These are phyloP conservation scores for Phrynocephalus guinanensis DNA, from an alignment of 2,797 vertebrate species.

Conservation along the genomic window DNA sequence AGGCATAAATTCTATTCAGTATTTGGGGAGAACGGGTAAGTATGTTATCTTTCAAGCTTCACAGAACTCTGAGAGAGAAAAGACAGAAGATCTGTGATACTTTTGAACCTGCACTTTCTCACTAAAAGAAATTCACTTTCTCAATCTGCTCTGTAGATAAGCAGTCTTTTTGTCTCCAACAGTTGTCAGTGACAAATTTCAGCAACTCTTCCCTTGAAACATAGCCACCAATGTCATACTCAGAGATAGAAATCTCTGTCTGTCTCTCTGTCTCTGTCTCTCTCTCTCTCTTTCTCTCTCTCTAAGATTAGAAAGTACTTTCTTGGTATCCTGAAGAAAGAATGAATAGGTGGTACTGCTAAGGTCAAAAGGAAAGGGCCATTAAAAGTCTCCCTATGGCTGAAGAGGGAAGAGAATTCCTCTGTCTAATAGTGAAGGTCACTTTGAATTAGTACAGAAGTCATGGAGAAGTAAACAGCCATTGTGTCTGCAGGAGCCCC, in stretches of 20 bases:
- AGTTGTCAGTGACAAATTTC: conserved; percentile 41
- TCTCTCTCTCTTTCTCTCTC: not conserved
- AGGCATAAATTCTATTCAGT: not conserved
- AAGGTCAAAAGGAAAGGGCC: not conserved
- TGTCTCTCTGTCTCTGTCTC: not conserved
- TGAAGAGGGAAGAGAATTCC: not conserved
- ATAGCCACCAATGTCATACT: conserved; percentile 24
- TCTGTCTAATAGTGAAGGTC: conserved; percentile 22
- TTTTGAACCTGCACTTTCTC: not conserved
- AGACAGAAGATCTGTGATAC: not conserved
- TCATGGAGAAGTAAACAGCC: not conserved
- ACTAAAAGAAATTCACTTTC: not conserved
- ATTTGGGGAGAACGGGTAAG: not conserved
- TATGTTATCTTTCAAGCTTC: conserved; percentile 14
- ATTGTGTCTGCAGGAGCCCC: too few species aligned
- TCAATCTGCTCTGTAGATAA: conserved; percentile 29
- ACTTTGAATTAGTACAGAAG: conserved; percentile 23
- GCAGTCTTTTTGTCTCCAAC: conserved; percentile 16
- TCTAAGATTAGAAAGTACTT: conserved; percentile 19
- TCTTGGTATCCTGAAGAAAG: not conserved
- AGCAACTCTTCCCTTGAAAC: conserved; percentile 28
- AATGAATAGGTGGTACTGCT: conserved; percentile 10
- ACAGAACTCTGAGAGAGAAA: not conserved
- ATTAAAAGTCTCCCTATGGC: not conserved
- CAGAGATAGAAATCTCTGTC: not conserved